phyloP scores from a whole-genome alignment of 2,113 vertebrate genomes.

The Tetraodon nigroviridis region DNA sequence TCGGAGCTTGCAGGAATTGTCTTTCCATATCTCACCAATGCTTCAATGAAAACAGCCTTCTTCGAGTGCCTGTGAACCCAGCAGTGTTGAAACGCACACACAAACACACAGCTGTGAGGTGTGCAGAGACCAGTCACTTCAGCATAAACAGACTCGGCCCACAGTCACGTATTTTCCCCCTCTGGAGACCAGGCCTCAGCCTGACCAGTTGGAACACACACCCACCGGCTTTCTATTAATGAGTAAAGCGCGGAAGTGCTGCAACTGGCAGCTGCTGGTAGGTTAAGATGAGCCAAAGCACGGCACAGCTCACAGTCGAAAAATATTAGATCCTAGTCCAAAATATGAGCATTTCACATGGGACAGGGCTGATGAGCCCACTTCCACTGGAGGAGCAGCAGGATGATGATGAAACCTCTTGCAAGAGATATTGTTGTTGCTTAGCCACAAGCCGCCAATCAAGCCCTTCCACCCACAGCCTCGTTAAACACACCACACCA shows the following conservation, averaged over 20 bases:
- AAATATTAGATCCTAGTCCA: not conserved
- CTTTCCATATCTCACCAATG: too few relatives aligned
- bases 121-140: constrained; percentile 15
- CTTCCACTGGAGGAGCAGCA: not conserved
- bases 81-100: not conserved
- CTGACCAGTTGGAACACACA: constrained; percentile 7
- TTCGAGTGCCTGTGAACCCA: not conserved
- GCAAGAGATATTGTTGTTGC: not conserved
- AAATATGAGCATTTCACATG: not conserved
- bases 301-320: not conserved
- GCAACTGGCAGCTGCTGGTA: constrained; percentile 12
- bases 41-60: too few relatives aligned
- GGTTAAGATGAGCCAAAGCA: not conserved
- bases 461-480: constrained; percentile 33
- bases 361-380: too few relatives aligned
- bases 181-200: not conserved
- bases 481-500: constrained; percentile 22
- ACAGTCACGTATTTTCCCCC: not conserved
- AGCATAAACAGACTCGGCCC: constrained; percentile 27
- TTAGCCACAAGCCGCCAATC: constrained; percentile 46
- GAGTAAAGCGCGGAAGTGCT: constrained; percentile 1
- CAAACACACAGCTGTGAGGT: not conserved
- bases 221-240: constrained; percentile 29
- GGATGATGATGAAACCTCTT: constrained; percentile 1
- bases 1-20: too few relatives aligned